Base-by-base conservation (phyloP, 2,888 invertebrate genomes). In the Prosopocoilus inquinatus region DNA sequence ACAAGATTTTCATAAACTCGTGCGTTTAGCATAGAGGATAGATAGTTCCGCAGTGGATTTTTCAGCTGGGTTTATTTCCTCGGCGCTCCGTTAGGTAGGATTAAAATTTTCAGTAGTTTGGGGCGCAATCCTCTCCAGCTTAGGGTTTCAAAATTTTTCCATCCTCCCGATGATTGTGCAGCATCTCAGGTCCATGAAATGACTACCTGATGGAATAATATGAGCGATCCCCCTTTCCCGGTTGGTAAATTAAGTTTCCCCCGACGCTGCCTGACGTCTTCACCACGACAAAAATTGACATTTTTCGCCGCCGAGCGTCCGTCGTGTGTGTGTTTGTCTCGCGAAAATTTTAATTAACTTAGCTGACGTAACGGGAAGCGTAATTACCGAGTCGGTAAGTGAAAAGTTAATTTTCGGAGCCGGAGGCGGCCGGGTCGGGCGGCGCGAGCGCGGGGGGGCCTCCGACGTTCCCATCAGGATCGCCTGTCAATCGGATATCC, bases 401-500 rank as follows among this genome's bases (percentile, higher is more conserved):
- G 57, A 57, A 57, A 57, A 57, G 57, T 57, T 57, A 57, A 57
- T 57, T 57, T 57, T 57, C 57, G 52, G 52, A 53, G 49, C 48
- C 38, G 56, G 43, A 52, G 48, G 44, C 56, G 44, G 41, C 48
- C 57, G 48, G 53, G 53, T 47, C 16, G 28, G 43, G 52, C 48
- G 43, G 52, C 48, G 53, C 44, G 48, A 51, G 49, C 36, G 52
- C 48, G 55, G 55, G 38, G 49, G 57, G n/a, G n/a, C n/a, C n/a
- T n/a, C 52, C 47, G 49, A 52, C 57, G 57, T 53, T 46, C 57
- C 57, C 52, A 48, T 57, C 52, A 57, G 57, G 57, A 57, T 57
- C 57, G 60, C 61, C 69, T 68, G 69, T 69, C 69, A 69, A 68
- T 69, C 68, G 69, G 68, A 69, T 67, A 68, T 69, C 67, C 68